Evolutionary conservation across 1,140 invertebrate genomes (phyloP).

Genomic region (Grapholita molesta): DNA sequence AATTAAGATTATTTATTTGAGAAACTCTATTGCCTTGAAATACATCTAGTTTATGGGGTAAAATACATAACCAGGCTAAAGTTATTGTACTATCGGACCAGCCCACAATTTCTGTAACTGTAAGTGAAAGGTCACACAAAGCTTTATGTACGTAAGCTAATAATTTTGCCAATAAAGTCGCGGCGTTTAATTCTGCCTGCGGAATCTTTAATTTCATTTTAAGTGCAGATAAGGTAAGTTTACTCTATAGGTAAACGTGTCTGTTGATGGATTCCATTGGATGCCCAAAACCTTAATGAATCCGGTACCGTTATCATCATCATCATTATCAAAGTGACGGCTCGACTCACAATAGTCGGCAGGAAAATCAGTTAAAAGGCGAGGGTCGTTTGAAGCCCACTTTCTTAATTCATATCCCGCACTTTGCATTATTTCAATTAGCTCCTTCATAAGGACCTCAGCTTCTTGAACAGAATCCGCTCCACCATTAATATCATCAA

Average conservation of each 20-base stretch:
- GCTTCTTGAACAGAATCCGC: conserved; percentile 18
- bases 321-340: neutral
- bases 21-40: neutral
- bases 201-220: neutral
- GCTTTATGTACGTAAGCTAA: neutral
- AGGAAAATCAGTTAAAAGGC: conserved; percentile 19
- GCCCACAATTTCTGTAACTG: neutral
- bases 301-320: neutral
- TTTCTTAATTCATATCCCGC: conserved; percentile 29
- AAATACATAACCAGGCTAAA: neutral
- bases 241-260: neutral
- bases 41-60: neutral
- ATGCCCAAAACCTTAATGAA: conserved; percentile 4
- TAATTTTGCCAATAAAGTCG: neutral
- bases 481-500: conserved; percentile 18
- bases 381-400: conserved; percentile 19
- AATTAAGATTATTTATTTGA: neutral
- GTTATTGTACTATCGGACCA: neutral
- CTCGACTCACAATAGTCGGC: conserved; percentile 13
- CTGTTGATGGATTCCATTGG: neutral
- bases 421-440: conserved; percentile 4
- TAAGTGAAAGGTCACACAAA: too few species aligned
- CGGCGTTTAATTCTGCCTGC: neutral
- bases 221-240: neutral
- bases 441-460: neutral